Conservation (phyloP, 2,113 vertebrate species). For the Planiliza haematocheilus region DNA sequence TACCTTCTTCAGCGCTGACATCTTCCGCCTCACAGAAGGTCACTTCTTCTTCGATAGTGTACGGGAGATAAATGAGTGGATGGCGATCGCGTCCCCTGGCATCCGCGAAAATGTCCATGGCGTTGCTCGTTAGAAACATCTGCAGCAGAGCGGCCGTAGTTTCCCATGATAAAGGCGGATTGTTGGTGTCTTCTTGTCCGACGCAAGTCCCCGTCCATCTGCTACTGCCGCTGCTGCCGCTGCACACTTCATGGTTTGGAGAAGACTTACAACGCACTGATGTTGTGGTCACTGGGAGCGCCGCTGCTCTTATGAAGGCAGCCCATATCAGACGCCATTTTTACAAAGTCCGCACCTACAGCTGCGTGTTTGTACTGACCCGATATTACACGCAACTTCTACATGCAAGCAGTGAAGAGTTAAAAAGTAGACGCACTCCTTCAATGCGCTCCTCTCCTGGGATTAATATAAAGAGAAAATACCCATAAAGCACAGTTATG, state of each 20-base stretch:
- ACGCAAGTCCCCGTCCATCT: slow-evolving; percentile 25
- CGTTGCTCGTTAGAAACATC: slow-evolving; percentile 42
- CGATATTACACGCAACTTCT: slow-evolving; percentile 22
- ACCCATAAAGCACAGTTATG: not conserved
- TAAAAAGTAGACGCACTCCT: not conserved
- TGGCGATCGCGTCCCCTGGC: slow-evolving; percentile 59
- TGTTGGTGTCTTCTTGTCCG: slow-evolving; percentile 17
- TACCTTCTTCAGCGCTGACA: slow-evolving; percentile 79
- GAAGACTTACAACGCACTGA: slow-evolving; percentile 26
- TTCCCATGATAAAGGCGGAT: slow-evolving; percentile 61
- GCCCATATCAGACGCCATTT: slow-evolving; percentile 72
- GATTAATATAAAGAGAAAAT: not conserved
- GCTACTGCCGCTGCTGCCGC: slow-evolving; percentile 3
- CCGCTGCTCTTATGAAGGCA: slow-evolving; percentile 46
- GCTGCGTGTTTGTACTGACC: slow-evolving; percentile 10
- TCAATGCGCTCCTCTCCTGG: not conserved
- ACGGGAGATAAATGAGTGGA: slow-evolving; percentile 30
- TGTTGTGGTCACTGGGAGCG: slow-evolving; percentile 46
- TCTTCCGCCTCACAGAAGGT: slow-evolving; percentile 72
- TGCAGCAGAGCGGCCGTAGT: slow-evolving; percentile 46
- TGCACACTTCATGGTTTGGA: slow-evolving; percentile 55
- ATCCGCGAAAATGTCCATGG: slow-evolving; percentile 46
- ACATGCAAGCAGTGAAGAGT: not conserved
- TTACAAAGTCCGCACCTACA: slow-evolving; percentile 55
- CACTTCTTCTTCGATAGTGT: slow-evolving; percentile 63